These are phyloP conservation scores for Pao palembangensis DNA, from an alignment of 2,113 vertebrate species.

Conservation along the genomic window DNA sequence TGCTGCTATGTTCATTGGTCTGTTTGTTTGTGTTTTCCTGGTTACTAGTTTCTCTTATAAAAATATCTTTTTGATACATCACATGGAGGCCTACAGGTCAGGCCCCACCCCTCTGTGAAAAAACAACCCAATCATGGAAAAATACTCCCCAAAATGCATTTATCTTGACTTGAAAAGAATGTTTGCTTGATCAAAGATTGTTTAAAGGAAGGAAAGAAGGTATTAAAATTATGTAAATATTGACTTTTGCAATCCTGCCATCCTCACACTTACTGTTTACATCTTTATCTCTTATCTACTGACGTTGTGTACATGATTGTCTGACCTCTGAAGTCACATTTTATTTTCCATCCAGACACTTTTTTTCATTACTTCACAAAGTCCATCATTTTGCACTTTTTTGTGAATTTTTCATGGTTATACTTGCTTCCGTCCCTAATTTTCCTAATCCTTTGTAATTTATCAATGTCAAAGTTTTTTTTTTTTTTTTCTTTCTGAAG, in stretches of 20 bases:
- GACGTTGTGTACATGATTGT: too few relatives aligned
- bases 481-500: too few relatives aligned
- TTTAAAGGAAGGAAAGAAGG: too few relatives aligned
- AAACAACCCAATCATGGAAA: neutral
- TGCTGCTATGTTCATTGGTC: conserved; percentile 30
- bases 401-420: neutral
- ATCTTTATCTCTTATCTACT: too few relatives aligned
- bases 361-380: neutral
- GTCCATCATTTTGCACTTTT: neutral
- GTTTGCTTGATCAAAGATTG: too few relatives aligned
- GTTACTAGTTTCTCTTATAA: conserved; percentile 39
- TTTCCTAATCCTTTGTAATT: conserved; percentile 11
- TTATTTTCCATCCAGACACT: too few relatives aligned
- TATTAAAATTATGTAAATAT: too few relatives aligned
- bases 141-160: too few relatives aligned
- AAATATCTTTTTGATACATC: conserved; percentile 50
- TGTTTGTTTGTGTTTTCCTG: conserved; percentile 51
- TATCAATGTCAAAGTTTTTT: neutral
- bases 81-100: conserved; percentile 45
- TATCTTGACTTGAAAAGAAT: too few relatives aligned
- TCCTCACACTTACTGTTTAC: too few relatives aligned
- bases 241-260: too few relatives aligned
- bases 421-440: neutral
- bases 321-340: too few relatives aligned
- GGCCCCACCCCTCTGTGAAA: neutral